Percentiles rank a stretch among this genome's conserved stretches.
Conservation (phyloP, 2,888 invertebrate species). For the Meloe dianella region DNA sequence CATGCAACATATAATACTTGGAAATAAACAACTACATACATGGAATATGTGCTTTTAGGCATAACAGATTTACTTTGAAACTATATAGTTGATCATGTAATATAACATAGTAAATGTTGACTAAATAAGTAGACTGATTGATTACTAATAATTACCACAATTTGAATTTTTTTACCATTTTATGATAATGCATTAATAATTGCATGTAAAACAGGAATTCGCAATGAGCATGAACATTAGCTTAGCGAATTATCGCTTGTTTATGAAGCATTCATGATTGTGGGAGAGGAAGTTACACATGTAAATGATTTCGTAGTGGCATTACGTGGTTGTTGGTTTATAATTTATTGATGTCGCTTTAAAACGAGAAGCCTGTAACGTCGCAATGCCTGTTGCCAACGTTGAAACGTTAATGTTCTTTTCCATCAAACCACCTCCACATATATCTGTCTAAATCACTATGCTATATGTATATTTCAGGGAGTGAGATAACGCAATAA, state of each 20-base stretch:
- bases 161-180: neutral
- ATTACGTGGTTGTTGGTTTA: conserved; percentile 20
- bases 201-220: neutral
- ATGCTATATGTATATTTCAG: conserved; percentile 36
- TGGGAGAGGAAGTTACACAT: conserved; percentile 28
- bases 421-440: conserved; percentile 30
- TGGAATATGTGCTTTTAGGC: neutral
- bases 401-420: conserved; percentile 40
- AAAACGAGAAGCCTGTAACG: conserved; percentile 34
- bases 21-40: conserved; percentile 5
- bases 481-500: conserved; percentile 50
- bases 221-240: conserved; percentile 3
- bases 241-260: conserved; percentile 9
- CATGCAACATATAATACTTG: conserved; percentile 13
- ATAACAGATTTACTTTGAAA: neutral
- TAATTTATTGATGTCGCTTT: conserved; percentile 32
- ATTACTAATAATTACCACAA: neutral
- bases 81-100: conserved; percentile 1
- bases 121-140: neutral
- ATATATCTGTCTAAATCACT: conserved; percentile 3
- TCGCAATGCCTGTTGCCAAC: conserved; percentile 28
- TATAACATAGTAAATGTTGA: neutral
- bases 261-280: conserved; percentile 24
- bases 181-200: neutral
- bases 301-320: conserved; percentile 29